These are phyloP conservation scores for Lamprologus callipterus DNA, from an alignment of 2,113 vertebrate species.

Conservation along the genomic window DNA sequence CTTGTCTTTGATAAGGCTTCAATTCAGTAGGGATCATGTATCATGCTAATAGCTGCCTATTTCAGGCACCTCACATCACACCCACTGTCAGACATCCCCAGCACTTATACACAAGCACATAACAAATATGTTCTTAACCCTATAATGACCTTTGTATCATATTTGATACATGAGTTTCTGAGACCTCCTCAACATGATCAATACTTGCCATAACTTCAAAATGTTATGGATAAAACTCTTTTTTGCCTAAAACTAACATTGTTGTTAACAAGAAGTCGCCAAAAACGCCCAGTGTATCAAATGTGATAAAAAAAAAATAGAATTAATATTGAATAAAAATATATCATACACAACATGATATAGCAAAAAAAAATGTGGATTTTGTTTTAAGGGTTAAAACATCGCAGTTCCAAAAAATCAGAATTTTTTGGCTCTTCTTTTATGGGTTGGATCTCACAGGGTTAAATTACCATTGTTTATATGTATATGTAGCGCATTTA, in stretches of 20 bases:
- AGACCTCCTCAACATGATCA: not conserved
- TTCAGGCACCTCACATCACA: conserved; percentile 2
- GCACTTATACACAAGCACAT: not conserved
- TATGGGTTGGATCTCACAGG: not conserved
- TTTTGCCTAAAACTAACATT: not conserved
- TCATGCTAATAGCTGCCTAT: conserved; percentile 27
- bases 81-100: not conserved
- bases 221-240: not conserved
- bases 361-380: not conserved
- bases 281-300: not conserved
- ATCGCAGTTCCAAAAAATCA: not conserved
- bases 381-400: not conserved
- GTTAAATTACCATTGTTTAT: not conserved
- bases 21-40: conserved; percentile 56
- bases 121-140: not conserved
- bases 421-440: not conserved
- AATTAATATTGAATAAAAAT: not conserved
- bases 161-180: not conserved
- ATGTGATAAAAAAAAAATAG: not conserved
- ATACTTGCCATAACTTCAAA: not conserved
- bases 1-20: conserved; percentile 53
- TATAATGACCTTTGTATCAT: not conserved
- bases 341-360: not conserved
- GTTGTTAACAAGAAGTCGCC: not conserved
- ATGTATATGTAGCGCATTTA: not conserved